These are phyloP conservation scores for Serrognathus titanus DNA, from an alignment of 2,888 invertebrate species.

Conservation along the genomic window DNA sequence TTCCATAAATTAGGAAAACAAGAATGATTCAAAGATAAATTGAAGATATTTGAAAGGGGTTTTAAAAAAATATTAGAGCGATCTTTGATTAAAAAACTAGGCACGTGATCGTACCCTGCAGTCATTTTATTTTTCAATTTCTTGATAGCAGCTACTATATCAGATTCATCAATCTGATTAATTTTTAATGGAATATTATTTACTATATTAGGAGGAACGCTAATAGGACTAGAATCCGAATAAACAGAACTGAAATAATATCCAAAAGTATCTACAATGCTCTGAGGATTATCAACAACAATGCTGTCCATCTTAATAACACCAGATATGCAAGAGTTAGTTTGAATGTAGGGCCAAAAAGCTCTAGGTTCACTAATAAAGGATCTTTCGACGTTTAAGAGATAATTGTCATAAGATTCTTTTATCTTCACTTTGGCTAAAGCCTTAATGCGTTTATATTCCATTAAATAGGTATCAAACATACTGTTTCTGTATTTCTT, in stretches of 20 bases:
- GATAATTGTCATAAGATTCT: neutral
- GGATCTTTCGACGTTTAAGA: too few species aligned
- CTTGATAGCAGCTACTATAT: neutral
- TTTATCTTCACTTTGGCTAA: neutral
- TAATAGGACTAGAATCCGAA: too few species aligned
- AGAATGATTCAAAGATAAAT: constrained; percentile 6
- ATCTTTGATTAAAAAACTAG: neutral
- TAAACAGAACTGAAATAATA: too few species aligned
- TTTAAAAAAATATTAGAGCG: constrained; percentile 14
- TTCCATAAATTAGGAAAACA: constrained; percentile 15
- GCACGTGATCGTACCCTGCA: neutral
- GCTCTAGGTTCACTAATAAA: too few species aligned
- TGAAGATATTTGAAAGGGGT: constrained; percentile 6
- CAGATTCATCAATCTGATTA: too few species aligned
- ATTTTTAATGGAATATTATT: too few species aligned
- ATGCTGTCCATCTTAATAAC: neutral
- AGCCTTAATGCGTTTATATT: neutral
- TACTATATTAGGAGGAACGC: too few species aligned
- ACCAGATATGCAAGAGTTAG: neutral
- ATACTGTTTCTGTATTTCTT: neutral
- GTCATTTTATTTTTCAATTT: neutral
- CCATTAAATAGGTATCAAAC: neutral
- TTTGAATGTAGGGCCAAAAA: neutral
- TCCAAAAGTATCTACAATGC: neutral
- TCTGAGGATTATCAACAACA: neutral